Evolutionary conservation across 2,113 vertebrate genomes (phyloP), one percentile per base, ranked within the genome.

Genomic region (Tapirus terrestris): DNA sequence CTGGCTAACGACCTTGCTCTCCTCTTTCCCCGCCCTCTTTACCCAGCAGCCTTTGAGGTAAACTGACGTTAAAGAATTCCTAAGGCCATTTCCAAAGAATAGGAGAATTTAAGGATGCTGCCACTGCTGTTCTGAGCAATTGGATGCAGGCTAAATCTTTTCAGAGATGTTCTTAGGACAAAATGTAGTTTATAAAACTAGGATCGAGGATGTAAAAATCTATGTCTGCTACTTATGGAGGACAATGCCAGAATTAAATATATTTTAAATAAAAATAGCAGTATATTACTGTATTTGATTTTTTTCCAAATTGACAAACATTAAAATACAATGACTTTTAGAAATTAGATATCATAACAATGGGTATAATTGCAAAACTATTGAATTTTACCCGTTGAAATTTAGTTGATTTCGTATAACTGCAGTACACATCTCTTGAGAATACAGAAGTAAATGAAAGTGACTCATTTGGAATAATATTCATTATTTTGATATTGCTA

Each of bases 271-370:
- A 86, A 65, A 51, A 90, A 92, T 3, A 16, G 18, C n/a, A 81
- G 25, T 36, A 18, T 43, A 33, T 33, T 36, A 60, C 23, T 39
- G 11, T 58, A 73, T 60, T 85, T 93, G 43, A 75, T 7, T 60
- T 58, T 92, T 92, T 43, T 7, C 48, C 18, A 85, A 92, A 75
- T 31, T 79, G 27, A 77, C 18, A 93, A 79, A 91, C 5, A 73
- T 76, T 67, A 87, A 97, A 94, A 92, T 70, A 45, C 20, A 89
- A 39, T 75, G 25, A 87, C 31, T 96, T 96, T 80, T 80, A 72
- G 18, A 83, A 91, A 77, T 61, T 65, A 75, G 14, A 51, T 88
- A 67, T 77, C n/a, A 80, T 5, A 76, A 61, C 13, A 63, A 2
- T 58, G 67, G 33, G 4, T 67, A 33, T 67, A 29, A 75, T 67